Base-by-base conservation (phyloP, 2,797 vertebrate genomes). In the Phoebastria nigripes region DNA sequence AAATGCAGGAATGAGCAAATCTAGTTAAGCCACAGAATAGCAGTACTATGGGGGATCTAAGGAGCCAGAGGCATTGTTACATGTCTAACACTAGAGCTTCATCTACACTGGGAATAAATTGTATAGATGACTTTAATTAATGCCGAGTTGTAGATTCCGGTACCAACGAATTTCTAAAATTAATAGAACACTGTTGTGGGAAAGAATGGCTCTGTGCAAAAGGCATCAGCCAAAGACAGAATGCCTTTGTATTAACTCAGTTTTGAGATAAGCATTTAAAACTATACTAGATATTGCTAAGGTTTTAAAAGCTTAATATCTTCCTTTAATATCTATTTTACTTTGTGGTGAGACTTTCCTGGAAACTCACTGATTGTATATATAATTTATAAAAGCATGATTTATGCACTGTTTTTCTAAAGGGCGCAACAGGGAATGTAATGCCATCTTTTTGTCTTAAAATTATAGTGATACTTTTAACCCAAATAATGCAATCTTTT, bases 211-310 rank as follows among this genome's bases (percentile, higher is more conserved):
- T 84, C 37, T 2, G 0, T 55, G 49, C 14, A 58, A 49, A 83
- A 94, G 76, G 8, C 62, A 22, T 71, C 33, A 72, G 54, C 25
- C 41, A 70, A 41, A 78, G 58, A 51, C 29, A 70, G 33, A 35
- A 44, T 81, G 33, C 26, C 21, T 94, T 74, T 83, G 24, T 85
- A 39, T 70, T 71, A 63, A 29, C 9, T 58, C 22, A 11, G 22
- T 65, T 94, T 93, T 51, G 69, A 94, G 51, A 42, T 77, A 90
- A 87, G 58, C n/a, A 8, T 72, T 93, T 81, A 79, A 73, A 90
- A n/a, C 47, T 91, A 7, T 63, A 11, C 33, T 65, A 78, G 49
- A 6, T 93, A 71, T 35, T 81, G 66, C 61, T 63, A 56, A 33
- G 9, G 21, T 85, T 80, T 79, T 51, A 59, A 83, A 91, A 87